Evolutionary conservation across 2,888 invertebrate species (phyloP), one percentile per base, ranked within the genome.

Genomic region (Drosophila paranaensis): DNA sequence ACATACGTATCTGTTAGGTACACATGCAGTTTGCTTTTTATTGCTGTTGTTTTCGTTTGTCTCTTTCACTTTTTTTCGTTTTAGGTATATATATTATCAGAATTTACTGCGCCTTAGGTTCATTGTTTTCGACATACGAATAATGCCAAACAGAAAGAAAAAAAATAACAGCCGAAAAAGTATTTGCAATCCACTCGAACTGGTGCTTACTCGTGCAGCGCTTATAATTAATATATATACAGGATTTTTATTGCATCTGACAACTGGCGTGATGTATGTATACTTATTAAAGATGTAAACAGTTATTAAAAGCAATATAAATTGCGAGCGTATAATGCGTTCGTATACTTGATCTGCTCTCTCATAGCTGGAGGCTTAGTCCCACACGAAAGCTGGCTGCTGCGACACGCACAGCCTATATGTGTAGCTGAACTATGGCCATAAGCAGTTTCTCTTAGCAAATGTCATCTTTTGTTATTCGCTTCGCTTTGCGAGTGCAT

Each of bases 101-200:
- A 74, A 81, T 81, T 81, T 79, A 86, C 69, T 86, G 84, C 86
- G 86, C 74, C 74, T 86, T 79, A 77, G 63, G 81, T 81, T 84
- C 83, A 83, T 79, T 86, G 84, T 74, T 85, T 82, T 62, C 57
- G 4, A 3, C 33, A 10, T 43, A 35, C 13, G 27, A 54, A 54
- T 13, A 42, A 55, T 13, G 4, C 33, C 27, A 4, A 27, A 20
- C 20, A 20, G 2, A 20, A 20, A 20, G 20, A 20, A 20, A 20
- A 20, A 27, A 27, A 27, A 27, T n/a, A 27, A 6, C 27, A 6
- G 27, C 27, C 37, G 14, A 35, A 25, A 43, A 40, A 35, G 16
- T 57, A 42, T 77, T 72, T 76, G 60, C 67, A 67, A 61, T 61
- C 58, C 61, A 64, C 60, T 64, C 37, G 45, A 57, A 42, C 20